Evolutionary conservation across 1,140 invertebrate genomes (phyloP).

Genomic region (Scaptomyza pallida): DNA sequence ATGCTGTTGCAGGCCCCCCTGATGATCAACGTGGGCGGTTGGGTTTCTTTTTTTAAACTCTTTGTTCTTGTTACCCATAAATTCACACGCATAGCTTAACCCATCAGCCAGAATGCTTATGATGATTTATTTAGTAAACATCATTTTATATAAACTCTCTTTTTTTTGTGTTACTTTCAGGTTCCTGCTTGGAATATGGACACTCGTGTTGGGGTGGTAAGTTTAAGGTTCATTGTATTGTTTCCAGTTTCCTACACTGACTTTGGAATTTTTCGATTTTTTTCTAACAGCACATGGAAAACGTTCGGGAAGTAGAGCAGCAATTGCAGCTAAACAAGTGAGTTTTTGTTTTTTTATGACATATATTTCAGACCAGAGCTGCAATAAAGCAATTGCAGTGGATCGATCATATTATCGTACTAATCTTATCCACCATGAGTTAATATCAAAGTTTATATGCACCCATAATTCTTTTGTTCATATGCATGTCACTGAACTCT

Average conservation of each 20-base stretch:
- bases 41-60: background rate
- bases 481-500: too few species aligned
- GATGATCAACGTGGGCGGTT: slow-evolving; percentile 14
- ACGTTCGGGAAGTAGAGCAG: slow-evolving; percentile 58
- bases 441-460: background rate
- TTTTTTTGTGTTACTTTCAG: slow-evolving; percentile 50
- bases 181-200: slow-evolving; percentile 82
- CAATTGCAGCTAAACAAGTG: slow-evolving; percentile 57
- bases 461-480: background rate
- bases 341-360: background rate
- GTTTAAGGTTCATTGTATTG: slow-evolving; percentile 25
- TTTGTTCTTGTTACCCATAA: slow-evolving; percentile 16
- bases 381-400: slow-evolving; percentile 23
- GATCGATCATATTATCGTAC: slow-evolving; percentile 2
- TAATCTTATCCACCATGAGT: slow-evolving; percentile 33
- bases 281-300: slow-evolving; percentile 70
- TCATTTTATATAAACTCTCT: slow-evolving; percentile 23
- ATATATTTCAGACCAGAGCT: background rate
- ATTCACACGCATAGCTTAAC: slow-evolving; percentile 26
- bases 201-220: slow-evolving; percentile 83
- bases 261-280: slow-evolving; percentile 10
- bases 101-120: slow-evolving; percentile 6
- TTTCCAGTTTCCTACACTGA: slow-evolving; percentile 8
- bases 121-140: slow-evolving; percentile 32
- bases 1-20: slow-evolving; percentile 1